These are phyloP conservation scores for Seira ritae DNA, from an alignment of 2,888 invertebrate genomes.

Conservation along the genomic window DNA sequence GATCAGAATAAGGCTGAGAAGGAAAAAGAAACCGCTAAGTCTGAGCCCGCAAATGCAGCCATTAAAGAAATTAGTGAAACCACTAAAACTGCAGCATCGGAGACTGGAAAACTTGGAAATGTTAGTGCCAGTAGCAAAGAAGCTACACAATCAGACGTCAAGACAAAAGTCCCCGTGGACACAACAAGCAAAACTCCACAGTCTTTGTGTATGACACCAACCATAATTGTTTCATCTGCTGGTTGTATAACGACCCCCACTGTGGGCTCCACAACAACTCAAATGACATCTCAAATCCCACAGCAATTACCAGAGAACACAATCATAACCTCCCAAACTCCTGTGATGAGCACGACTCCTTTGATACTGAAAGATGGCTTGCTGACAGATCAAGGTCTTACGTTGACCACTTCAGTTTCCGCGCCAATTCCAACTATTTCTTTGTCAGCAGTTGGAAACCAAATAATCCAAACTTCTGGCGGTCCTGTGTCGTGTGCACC, in stretches of 20 bases:
- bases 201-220: background rate
- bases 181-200: slow-evolving; percentile 20
- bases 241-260: slow-evolving; percentile 12
- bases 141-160: slow-evolving; percentile 18
- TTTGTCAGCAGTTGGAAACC: slow-evolving; percentile 55
- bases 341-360: slow-evolving; percentile 55
- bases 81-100: slow-evolving; percentile 28
- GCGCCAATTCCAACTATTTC: slow-evolving; percentile 55
- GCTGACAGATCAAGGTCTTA: slow-evolving; percentile 54
- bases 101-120: background rate
- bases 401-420: slow-evolving; percentile 52
- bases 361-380: slow-evolving; percentile 62
- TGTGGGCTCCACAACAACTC: slow-evolving; percentile 34
- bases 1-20: slow-evolving; percentile 38
- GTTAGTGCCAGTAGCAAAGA: background rate
- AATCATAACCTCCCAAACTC: slow-evolving; percentile 54
- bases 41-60: slow-evolving; percentile 14
- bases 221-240: no score
- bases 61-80: slow-evolving; percentile 31
- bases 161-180: slow-evolving; percentile 45
- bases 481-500: slow-evolving; percentile 46
- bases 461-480: slow-evolving; percentile 56
- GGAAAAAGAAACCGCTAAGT: slow-evolving; percentile 33
- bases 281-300: background rate
- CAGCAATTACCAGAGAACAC: slow-evolving; percentile 46